Evolutionary conservation across 2,797 vertebrate species (phyloP).

Genomic region (Eulemur mongoz): DNA sequence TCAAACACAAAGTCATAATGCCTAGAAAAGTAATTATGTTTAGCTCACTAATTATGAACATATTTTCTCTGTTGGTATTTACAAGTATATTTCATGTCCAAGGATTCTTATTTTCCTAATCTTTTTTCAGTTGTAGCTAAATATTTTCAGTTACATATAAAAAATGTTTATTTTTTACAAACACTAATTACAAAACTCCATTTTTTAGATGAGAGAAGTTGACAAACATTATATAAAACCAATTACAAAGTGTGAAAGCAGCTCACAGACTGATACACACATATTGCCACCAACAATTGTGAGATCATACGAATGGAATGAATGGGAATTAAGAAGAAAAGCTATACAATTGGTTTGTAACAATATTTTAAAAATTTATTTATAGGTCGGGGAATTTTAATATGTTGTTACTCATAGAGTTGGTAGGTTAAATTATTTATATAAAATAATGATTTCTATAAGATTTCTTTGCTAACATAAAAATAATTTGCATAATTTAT

Average conservation of each 20-base stretch:
- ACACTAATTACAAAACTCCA: slow-evolving; percentile 57
- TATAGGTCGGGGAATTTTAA: slow-evolving; percentile 14
- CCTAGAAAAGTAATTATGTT: not conserved
- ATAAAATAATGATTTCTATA: not conserved
- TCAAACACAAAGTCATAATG: not conserved
- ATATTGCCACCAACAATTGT: slow-evolving; percentile 90
- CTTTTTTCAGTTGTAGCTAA: slow-evolving; percentile 17
- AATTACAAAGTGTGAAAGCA: slow-evolving; percentile 85
- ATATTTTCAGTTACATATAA: slow-evolving; percentile 24
- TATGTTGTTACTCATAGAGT: not conserved
- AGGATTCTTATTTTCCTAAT: slow-evolving; percentile 4
- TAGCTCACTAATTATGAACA: not conserved
- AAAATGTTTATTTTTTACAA: slow-evolving; percentile 25
- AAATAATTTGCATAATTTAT: slow-evolving; percentile 32
- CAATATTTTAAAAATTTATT: slow-evolving; percentile 39
- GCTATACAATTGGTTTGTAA: slow-evolving; percentile 94
- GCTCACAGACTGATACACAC: slow-evolving; percentile 95
- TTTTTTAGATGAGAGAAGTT: slow-evolving; percentile 84
- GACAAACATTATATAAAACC: slow-evolving; percentile 82
- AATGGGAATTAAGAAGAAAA: slow-evolving; percentile 95
- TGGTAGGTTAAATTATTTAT: slow-evolving; percentile 56
- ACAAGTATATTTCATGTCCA: not conserved
- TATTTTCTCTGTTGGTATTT: slow-evolving; percentile 36
- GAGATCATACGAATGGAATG: slow-evolving; percentile 95
- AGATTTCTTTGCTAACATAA: slow-evolving; percentile 5